Base-by-base conservation (phyloP, 1,140 invertebrate genomes). In the Hypothenemus hampei region DNA sequence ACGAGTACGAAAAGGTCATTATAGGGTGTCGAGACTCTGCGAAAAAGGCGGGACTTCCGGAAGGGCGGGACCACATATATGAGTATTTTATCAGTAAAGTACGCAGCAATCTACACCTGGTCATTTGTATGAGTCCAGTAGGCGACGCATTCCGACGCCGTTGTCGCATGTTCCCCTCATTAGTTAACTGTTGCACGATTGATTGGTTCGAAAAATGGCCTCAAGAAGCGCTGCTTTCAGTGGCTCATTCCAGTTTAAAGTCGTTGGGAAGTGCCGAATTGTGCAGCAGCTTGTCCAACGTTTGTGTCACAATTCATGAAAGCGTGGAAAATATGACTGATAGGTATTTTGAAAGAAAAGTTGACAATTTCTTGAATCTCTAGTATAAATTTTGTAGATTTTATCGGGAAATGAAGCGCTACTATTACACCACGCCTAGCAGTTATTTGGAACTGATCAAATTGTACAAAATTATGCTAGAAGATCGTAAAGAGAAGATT, bases 181-280 rank as follows among this genome's bases (percentile, higher is more conserved):
- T 96, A 31, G 88, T 95, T 0, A 95, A 94, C 66, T 94, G 90
- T 67, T 94, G 91, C 63, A 94, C 91, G 0, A 94, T 96, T 47
- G 89, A 95, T 70, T 95, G 91, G 90, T 94, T 93, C 70, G 84
- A 80, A 54, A 87, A 87, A 58, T 95, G 92, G 92, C 91, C 91
- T 3, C 80, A 84, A 21, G 91, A 93, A 70, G 91, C 91, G 5
- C 71, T 94, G 19, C 77, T 89, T 7, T 89, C 87, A 0, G 89
- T 93, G 1, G 89, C 86, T 44, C 67, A 78, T 59, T 79, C 72
- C 59, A 74, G 75, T 59, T 77, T 83, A 19, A 70, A 74, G 31
- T 70, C 77, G 37, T 69, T 84, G 0, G 67, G 75, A 0, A 61
- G 63, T 2, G 58, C 70, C 7, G 60, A 70, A 15, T 67, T 75